Evolutionary conservation across 2,888 invertebrate genomes (phyloP), one percentile per base, ranked within the genome.

Genomic region (Pelosia muscerda): DNA sequence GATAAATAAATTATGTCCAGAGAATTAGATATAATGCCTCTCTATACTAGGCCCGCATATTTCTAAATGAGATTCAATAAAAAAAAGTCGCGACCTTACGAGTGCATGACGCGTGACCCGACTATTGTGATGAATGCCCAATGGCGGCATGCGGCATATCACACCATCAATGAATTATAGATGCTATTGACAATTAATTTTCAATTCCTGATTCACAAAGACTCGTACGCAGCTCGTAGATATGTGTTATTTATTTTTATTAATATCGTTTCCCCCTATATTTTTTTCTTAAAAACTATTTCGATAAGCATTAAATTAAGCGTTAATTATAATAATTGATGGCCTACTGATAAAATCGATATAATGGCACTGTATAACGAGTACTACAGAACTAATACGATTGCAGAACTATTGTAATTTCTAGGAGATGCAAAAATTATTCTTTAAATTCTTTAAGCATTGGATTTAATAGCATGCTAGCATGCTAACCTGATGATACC

Each of bases 51-150:
- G 76, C 93, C 93, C 93, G 93, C 92, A 93, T 93, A 87, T 85
- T 85, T 75, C 79, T 75, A 80, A 87, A 90, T 88, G 78, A 84
- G 83, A 88, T 88, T 86, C 87, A 92, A 92, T 92, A 91, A 92
- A 93, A 92, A 93, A 90, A 92, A 89, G 84, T 83, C 86, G 81
- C 86, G 90, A 90, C 90, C 90, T 86, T 86, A 73, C 81, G 49
- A 8, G 49, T 49, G 42, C 74, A 69, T 42, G 68, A 65, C 75
- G 77, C 81, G 83, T 82, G 85, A 86, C 86, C 82, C 70, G 70
- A 70, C 87, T 76, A 90, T 92, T 92, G 90, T 91, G 72, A 76
- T 91, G 71, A 76, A 49, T 49, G 67, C 72, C 80, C 78, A 87
- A 86, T 86, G 83, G 85, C 84, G 83, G 86, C 86, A 87, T 90